phyloP scores from a whole-genome alignment of 2,888 invertebrate species.

The Dione juno region DNA sequence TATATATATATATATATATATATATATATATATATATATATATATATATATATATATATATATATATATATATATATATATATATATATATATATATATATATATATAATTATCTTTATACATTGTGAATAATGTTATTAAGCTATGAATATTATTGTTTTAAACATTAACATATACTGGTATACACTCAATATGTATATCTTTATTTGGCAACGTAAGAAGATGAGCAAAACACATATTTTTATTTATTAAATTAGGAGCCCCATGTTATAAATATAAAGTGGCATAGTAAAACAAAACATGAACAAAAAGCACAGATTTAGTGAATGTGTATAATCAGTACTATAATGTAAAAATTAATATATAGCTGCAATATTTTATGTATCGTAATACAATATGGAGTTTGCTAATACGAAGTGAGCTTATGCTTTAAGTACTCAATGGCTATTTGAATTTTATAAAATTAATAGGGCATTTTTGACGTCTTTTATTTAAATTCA shows the following conservation, averaged over 20 bases:
- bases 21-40: too few relatives aligned
- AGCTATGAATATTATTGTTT: neutral
- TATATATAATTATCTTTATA: too few relatives aligned
- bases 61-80: too few relatives aligned
- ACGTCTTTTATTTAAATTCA: neutral
- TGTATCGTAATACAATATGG: slow-evolving; percentile 25
- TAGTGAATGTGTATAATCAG: slow-evolving; percentile 37
- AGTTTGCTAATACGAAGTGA: slow-evolving; percentile 4
- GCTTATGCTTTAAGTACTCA: slow-evolving; percentile 18
- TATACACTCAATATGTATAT: neutral
- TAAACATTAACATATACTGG: neutral
- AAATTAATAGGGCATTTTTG: slow-evolving; percentile 7
- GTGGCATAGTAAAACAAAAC: slow-evolving; percentile 37
- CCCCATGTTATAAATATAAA: slow-evolving; percentile 46
- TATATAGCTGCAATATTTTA: slow-evolving; percentile 28
- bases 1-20: too few relatives aligned
- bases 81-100: too few relatives aligned
- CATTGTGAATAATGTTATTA: neutral
- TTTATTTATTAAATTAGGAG: slow-evolving; percentile 38
- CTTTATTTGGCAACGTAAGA: neutral
- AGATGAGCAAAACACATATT: neutral
- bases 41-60: too few relatives aligned
- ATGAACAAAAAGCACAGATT: slow-evolving; percentile 42
- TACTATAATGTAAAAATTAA: slow-evolving; percentile 30
- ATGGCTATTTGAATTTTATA: slow-evolving; percentile 16